Conservation (phyloP, 2,797 vertebrate genomes). For the Brotogeris chrysoptera region DNA sequence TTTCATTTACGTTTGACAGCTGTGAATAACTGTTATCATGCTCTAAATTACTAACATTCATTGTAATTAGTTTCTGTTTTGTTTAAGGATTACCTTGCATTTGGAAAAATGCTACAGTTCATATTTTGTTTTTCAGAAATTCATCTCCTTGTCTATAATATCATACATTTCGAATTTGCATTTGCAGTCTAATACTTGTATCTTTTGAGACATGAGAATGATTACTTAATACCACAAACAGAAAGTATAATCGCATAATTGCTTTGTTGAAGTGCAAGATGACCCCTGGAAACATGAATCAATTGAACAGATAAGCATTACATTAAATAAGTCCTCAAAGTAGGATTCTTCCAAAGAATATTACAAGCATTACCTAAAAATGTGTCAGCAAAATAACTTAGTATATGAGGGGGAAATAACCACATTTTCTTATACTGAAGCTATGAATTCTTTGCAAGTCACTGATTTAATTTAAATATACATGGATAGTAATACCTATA, state of each 20-base stretch:
- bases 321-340: not conserved
- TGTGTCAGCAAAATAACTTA: not conserved
- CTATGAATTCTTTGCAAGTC: not conserved
- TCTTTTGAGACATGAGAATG: not conserved
- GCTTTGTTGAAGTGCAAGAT: not conserved
- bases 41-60: not conserved
- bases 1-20: not conserved
- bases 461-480: not conserved
- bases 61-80: not conserved
- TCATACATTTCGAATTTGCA: not conserved
- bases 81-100: not conserved
- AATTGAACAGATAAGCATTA: not conserved
- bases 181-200: not conserved
- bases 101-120: not conserved
- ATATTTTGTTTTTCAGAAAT: not conserved
- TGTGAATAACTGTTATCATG: not conserved
- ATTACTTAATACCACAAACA: conserved; percentile 11
- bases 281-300: not conserved
- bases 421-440: not conserved
- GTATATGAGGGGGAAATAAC: not conserved
- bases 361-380: not conserved
- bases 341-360: not conserved
- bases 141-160: not conserved
- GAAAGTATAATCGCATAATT: not conserved
- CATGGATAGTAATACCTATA: not conserved